These are phyloP conservation scores for Neria commutata DNA, from an alignment of 2,888 invertebrate genomes.

Conservation along the genomic window DNA sequence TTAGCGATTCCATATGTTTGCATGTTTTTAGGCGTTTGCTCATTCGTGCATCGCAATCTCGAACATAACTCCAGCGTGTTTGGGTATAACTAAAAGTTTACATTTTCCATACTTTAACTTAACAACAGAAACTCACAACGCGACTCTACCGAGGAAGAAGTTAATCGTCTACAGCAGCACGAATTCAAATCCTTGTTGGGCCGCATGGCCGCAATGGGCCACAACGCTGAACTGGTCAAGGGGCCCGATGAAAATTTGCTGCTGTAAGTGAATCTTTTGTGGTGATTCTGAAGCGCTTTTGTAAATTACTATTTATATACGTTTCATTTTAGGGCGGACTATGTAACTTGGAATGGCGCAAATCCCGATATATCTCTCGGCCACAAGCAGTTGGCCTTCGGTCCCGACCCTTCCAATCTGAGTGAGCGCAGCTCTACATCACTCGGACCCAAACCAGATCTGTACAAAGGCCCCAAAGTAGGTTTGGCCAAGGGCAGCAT, in stretches of 20 bases:
- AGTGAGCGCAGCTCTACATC: conserved; percentile 63
- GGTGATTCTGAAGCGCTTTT: not conserved
- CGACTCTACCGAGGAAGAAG: conserved; percentile 37
- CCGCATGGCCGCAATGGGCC: conserved; percentile 66
- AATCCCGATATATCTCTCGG: conserved; percentile 69
- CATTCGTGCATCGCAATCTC: too few species aligned
- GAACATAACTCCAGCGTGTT: too few species aligned
- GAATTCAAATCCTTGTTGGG: conserved; percentile 58
- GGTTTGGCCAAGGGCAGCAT: conserved; percentile 81
- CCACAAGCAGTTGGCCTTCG: conserved; percentile 62
- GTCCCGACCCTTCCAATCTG: conserved; percentile 65
- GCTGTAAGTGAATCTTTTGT: conserved; percentile 67
- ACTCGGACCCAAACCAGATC: conserved; percentile 70
- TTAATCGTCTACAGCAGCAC: conserved; percentile 36
- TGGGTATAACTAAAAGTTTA: too few species aligned
- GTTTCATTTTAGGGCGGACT: conserved; percentile 70
- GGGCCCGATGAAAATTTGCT: conserved; percentile 80
- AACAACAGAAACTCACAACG: conserved; percentile 45
- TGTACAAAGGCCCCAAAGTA: conserved; percentile 74
- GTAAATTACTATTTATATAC: not conserved
- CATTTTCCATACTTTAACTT: too few species aligned
- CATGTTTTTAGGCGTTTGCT: too few species aligned
- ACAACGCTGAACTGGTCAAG: conserved; percentile 73
- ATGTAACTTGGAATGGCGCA: conserved; percentile 83
- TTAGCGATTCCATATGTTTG: too few species aligned